A percentile compares a stretch with the other conserved stretches of the same genome.
These are phyloP conservation scores for Eriocheir sinensis DNA, from an alignment of 1,140 invertebrate species.

Conservation along the genomic window DNA sequence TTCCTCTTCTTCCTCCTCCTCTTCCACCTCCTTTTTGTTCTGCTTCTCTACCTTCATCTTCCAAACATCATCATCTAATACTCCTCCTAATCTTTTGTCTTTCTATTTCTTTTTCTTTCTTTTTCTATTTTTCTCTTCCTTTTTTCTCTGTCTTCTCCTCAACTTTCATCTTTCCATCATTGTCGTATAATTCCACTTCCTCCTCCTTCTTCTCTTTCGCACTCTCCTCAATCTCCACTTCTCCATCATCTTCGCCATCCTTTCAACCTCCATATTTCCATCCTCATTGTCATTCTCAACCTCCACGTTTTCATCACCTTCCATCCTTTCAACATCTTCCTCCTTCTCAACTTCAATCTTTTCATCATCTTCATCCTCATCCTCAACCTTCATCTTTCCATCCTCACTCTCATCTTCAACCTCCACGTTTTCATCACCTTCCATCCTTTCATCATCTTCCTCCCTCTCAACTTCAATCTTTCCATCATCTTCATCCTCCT, in stretches of 20 bases:
- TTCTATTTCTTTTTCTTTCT: not conserved
- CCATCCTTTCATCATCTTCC: not conserved
- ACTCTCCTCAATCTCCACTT: not conserved
- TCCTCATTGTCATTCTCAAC: not conserved
- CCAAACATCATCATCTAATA: no score
- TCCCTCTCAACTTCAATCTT: not conserved
- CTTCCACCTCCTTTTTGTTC: not conserved
- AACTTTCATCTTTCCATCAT: not conserved
- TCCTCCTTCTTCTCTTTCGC: not conserved
- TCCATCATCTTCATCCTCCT: not conserved
- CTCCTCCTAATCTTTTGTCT: not conserved
- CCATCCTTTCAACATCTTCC: not conserved
- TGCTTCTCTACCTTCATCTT: not conserved
- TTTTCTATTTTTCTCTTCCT: not conserved
- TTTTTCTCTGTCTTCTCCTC: not conserved
- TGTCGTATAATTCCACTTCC: not conserved
- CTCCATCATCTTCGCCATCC: not conserved
- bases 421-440: not conserved
- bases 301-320: not conserved
- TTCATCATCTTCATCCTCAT: not conserved
- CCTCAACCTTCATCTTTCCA: not conserved
- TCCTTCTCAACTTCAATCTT: not conserved
- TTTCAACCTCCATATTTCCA: not conserved
- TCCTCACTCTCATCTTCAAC: not conserved
- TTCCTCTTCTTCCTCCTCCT: not conserved